Conservation (phyloP, 2,888 invertebrate species). For the Diplolepis rosae region DNA sequence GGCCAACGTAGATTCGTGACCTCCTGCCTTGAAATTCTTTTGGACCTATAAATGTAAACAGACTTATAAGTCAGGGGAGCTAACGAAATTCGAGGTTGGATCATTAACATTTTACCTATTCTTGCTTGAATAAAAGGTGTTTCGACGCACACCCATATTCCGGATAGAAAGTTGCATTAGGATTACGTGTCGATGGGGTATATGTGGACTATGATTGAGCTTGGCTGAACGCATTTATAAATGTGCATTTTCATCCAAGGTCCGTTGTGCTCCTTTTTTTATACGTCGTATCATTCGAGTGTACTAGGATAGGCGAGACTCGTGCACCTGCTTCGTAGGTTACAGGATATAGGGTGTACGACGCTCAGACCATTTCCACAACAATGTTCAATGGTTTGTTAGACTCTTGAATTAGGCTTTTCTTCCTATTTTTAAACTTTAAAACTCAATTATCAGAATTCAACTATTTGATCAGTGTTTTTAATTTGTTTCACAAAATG, state of each 20-base stretch:
- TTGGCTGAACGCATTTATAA: constrained; percentile 60
- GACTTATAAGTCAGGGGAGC: not conserved
- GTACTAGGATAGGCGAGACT: not conserved
- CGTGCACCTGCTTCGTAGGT: constrained; percentile 10
- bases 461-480: too few relatives aligned
- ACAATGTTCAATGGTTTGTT: not conserved
- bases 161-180: constrained; percentile 59
- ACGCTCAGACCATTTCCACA: not conserved
- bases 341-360: not conserved
- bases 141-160: constrained; percentile 9
- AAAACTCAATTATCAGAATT: not conserved
- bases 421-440: not conserved
- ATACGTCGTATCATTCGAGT: constrained; percentile 8
- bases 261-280: constrained; percentile 37
- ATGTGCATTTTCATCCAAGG: constrained; percentile 55
- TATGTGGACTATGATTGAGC: constrained; percentile 54
- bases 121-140: not conserved
- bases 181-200: constrained; percentile 49
- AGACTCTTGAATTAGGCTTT: not conserved
- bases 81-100: not conserved
- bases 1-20: not conserved
- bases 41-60: not conserved
- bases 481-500: too few relatives aligned
- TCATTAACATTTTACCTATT: not conserved
- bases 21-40: not conserved